A percentile compares a stretch with the other conserved stretches of the same genome.
phyloP scores from a whole-genome alignment of 2,113 vertebrate species.

The Corythoichthys intestinalis region DNA sequence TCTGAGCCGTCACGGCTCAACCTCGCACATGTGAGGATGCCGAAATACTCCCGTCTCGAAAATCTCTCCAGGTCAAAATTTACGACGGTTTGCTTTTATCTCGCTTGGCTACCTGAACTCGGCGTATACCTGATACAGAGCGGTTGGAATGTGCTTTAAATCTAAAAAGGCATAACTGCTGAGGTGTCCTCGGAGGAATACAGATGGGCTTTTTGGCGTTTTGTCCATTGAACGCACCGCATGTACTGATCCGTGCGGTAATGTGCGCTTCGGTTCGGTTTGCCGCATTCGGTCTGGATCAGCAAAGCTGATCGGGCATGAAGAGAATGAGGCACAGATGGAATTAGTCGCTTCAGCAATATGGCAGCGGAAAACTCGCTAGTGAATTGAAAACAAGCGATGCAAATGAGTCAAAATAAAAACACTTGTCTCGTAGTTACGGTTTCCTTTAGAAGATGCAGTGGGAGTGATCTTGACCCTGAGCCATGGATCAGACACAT shows the following conservation, averaged over 20 bases:
- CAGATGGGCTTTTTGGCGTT: not conserved
- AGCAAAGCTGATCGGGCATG: no score
- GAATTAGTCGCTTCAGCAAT: no score
- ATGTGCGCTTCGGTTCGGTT: not conserved
- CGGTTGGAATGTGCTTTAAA: not conserved
- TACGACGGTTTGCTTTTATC: constrained; percentile 24
- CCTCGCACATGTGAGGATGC: constrained; percentile 16
- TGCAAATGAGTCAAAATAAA: no score
- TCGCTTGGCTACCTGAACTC: constrained; percentile 10
- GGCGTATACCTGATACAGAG: not conserved
- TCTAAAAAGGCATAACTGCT: not conserved
- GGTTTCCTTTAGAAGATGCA: no score
- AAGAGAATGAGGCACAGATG: no score
- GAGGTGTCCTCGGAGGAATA: not conserved
- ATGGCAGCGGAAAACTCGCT: no score
- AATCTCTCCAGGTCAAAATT: constrained; percentile 23
- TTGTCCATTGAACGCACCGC: not conserved
- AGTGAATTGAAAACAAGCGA: no score
- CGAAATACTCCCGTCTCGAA: constrained; percentile 22
- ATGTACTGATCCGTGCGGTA: not conserved
- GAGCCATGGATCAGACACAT: no score
- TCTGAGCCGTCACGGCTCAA: constrained; percentile 34
- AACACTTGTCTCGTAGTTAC: no score
- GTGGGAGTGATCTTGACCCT: no score
- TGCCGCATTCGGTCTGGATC: no score